phyloP scores from a whole-genome alignment of 2,888 invertebrate genomes.

The Harpalus rubripes region DNA sequence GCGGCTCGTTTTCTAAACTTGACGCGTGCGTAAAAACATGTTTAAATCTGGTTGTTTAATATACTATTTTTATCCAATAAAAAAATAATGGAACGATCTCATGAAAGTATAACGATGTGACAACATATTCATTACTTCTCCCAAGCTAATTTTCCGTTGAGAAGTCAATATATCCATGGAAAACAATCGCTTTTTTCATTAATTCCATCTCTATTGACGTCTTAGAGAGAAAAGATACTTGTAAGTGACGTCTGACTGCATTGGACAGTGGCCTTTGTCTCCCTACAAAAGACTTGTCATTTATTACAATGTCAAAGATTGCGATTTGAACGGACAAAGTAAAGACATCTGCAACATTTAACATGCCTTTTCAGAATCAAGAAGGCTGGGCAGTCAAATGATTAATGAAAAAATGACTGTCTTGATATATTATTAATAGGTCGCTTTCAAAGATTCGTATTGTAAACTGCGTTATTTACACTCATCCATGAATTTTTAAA shows the following conservation, averaged over 20 bases:
- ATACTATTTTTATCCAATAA: too few relatives aligned
- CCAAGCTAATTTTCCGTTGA: background rate
- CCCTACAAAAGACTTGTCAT: constrained; percentile 45
- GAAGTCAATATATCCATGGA: constrained; percentile 6
- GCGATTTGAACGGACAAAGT: constrained; percentile 46
- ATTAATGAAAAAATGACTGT: constrained; percentile 30
- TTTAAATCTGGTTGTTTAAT: too few relatives aligned
- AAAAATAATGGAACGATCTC: too few relatives aligned
- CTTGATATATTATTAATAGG: constrained; percentile 12
- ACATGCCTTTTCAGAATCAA: constrained; percentile 21
- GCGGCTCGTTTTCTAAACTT: too few relatives aligned
- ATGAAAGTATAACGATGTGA: background rate
- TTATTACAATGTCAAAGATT: constrained; percentile 42
- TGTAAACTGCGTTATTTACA: constrained; percentile 17
- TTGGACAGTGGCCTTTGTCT: constrained; percentile 40
- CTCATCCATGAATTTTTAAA: constrained; percentile 18
- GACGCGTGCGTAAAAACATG: too few relatives aligned
- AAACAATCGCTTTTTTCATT: constrained; percentile 16
- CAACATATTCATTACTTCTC: background rate
- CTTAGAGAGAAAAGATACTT: constrained; percentile 11
- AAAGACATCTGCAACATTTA: constrained; percentile 47
- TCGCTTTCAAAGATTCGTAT: background rate
- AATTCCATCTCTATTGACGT: constrained; percentile 15
- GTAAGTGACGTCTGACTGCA: constrained; percentile 35
- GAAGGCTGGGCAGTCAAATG: constrained; percentile 1